Conservation (phyloP, 2,888 invertebrate species). For the Corbicula japonica region DNA sequence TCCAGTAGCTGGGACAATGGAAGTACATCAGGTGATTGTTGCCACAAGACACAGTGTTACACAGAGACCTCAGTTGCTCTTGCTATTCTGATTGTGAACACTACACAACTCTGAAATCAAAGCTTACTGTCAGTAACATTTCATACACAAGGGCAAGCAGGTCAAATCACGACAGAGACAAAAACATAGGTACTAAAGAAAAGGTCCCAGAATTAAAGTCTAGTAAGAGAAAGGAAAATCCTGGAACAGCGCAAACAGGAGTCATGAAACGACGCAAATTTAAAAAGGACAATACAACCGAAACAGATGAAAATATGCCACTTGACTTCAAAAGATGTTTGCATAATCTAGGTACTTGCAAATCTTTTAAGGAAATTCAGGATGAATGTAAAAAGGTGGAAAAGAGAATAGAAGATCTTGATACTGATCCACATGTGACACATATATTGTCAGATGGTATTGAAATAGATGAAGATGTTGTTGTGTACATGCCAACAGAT, state of each 20-base stretch:
- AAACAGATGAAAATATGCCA: not conserved
- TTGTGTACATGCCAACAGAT: not conserved
- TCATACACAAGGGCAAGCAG: not conserved
- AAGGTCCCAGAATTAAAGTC: not conserved
- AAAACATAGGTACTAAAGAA: not conserved
- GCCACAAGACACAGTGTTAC: slow-evolving; percentile 15
- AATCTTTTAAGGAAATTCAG: slow-evolving; percentile 2
- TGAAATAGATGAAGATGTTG: not conserved
- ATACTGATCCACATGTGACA: not conserved
- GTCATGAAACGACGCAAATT: not conserved
- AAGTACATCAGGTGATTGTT: slow-evolving; percentile 49
- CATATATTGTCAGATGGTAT: not conserved
- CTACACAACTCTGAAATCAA: slow-evolving; percentile 15
- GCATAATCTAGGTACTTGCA: not conserved
- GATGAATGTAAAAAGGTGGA: not conserved
- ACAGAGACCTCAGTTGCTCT: slow-evolving; percentile 55
- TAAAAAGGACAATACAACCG: not conserved
- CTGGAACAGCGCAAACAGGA: not conserved
- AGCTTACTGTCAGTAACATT: slow-evolving; percentile 11
- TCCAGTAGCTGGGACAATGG: slow-evolving; percentile 43
- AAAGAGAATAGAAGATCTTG: not conserved
- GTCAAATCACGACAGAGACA: not conserved
- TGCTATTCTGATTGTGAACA: slow-evolving; percentile 17
- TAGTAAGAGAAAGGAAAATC: not conserved
- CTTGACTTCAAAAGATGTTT: slow-evolving; percentile 11